These are phyloP conservation scores for Smittia aterrima DNA, from an alignment of 2,888 invertebrate genomes.

Conservation along the genomic window DNA sequence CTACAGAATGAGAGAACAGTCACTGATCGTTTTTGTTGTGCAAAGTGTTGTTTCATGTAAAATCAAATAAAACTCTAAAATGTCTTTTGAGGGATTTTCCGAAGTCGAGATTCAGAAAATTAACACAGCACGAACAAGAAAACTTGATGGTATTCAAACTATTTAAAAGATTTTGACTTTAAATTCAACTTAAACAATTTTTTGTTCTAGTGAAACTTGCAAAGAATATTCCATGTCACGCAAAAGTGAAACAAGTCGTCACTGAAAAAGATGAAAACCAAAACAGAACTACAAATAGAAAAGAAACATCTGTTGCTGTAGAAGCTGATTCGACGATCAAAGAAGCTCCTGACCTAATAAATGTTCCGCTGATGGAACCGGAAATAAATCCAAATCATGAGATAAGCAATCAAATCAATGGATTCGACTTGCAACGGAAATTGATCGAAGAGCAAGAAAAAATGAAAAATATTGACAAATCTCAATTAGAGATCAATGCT, in stretches of 20 bases:
- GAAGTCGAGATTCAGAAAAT: background rate
- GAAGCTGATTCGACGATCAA: background rate
- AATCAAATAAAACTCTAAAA: background rate
- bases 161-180: background rate
- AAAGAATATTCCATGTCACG: background rate
- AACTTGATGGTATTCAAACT: constrained; percentile 1
- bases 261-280: background rate
- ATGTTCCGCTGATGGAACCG: background rate
- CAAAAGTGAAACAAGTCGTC: background rate
- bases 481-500: background rate
- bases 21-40: background rate
- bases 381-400: background rate
- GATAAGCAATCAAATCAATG: constrained; percentile 53
- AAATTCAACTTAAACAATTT: background rate
- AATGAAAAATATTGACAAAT: too few relatives aligned
- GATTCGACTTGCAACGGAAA: constrained; percentile 69
- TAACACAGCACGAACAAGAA: background rate
- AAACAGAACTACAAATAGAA: background rate
- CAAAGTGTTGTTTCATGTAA: background rate
- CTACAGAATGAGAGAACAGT: too few relatives aligned
- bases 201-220: background rate
- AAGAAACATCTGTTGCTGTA: background rate
- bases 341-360: background rate
- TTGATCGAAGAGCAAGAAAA: constrained; percentile 78
- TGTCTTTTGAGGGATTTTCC: constrained; percentile 15